Conservation (phyloP, 2,888 invertebrate species). For the Lithosia quadra region DNA sequence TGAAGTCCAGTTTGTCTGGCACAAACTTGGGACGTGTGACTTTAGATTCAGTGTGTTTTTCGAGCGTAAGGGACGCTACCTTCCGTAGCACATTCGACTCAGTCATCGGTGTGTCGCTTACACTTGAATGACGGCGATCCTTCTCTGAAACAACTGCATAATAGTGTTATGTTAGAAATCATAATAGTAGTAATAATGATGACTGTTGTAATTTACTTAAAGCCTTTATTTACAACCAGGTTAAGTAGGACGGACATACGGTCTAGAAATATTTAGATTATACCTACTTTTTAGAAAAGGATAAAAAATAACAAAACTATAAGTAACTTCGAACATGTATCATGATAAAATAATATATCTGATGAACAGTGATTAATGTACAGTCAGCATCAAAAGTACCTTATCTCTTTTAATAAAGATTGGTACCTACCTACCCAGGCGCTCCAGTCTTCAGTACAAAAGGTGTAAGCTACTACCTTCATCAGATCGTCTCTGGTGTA, state of each 20-base stretch:
- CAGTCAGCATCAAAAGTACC: no score
- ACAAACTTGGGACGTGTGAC: conserved; percentile 91
- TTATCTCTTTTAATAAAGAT: no score
- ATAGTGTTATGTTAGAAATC: background rate
- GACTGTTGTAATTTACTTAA: background rate
- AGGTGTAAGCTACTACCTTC: no score
- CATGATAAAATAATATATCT: no score
- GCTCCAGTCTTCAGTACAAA: no score
- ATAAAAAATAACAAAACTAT: no score
- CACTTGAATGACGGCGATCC: conserved; percentile 80
- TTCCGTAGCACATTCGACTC: conserved; percentile 93
- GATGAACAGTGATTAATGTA: no score
- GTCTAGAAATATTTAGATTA: background rate
- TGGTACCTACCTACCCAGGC: no score
- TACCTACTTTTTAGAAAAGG: no score
- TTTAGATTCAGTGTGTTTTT: conserved; percentile 90
- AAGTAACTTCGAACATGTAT: no score
- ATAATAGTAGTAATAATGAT: background rate
- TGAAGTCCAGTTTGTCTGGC: conserved; percentile 95
- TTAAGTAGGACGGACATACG: background rate
- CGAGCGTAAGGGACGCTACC: conserved; percentile 93
- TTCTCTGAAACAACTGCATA: conserved; percentile 61
- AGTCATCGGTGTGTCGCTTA: conserved; percentile 79
- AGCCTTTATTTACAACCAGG: background rate
- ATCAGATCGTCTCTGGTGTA: no score